Evolutionary conservation across 2,113 vertebrate genomes (phyloP).

Genomic region (Scolopax mira): DNA sequence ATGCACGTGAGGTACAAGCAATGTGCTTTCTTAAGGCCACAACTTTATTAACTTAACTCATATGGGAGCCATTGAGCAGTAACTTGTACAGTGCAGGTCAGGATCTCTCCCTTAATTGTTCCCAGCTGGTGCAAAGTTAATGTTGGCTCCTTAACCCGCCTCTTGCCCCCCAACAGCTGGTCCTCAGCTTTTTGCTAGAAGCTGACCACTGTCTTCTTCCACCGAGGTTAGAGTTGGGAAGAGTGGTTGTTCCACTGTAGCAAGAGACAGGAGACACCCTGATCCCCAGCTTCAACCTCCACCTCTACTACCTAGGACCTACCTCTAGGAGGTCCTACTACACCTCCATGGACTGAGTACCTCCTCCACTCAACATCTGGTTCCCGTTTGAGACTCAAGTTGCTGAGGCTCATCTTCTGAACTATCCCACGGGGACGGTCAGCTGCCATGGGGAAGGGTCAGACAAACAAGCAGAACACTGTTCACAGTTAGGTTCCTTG

Average conservation of each 20-base stretch:
- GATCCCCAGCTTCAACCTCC: not conserved
- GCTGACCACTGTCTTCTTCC: not conserved
- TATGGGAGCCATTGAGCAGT: constrained; percentile 48
- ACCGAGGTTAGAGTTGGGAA: not conserved
- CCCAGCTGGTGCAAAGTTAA: constrained; percentile 17
- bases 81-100: constrained; percentile 38
- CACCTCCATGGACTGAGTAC: not conserved
- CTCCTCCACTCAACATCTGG: not conserved
- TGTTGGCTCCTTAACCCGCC: not conserved
- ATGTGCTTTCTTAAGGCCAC: not conserved
- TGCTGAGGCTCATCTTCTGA: not conserved
- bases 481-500: not conserved
- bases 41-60: constrained; percentile 14
- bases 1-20: not conserved
- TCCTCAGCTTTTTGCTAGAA: not conserved
- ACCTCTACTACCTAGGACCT: too few species aligned
- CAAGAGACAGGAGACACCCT: not conserved
- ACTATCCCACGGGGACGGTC: not conserved
- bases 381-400: not conserved
- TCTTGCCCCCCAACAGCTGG: not conserved
- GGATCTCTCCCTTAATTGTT: constrained; percentile 11
- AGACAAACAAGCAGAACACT: not conserved
- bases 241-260: not conserved
- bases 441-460: not conserved
- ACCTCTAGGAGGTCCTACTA: too few species aligned